phyloP scores from a whole-genome alignment of 92 coral and sea anemone species.

The Diadumene lineata region DNA sequence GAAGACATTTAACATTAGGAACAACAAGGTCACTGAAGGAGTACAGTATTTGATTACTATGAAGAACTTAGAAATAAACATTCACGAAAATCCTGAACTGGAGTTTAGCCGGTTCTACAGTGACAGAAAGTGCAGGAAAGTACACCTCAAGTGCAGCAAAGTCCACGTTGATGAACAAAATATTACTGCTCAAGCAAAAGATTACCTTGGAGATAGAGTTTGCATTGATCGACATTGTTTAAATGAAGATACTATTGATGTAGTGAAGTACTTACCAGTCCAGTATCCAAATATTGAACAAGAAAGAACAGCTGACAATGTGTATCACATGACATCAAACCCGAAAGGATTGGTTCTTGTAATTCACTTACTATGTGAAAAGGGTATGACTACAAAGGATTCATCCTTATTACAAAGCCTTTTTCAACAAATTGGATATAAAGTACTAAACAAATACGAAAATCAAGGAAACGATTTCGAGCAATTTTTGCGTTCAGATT shows the following conservation, averaged over 20 bases:
- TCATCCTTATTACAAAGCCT: not conserved
- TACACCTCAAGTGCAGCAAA: conserved; percentile 14
- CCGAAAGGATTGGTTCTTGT: not conserved
- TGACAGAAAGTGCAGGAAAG: too few relatives aligned
- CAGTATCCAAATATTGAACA: conserved; percentile 28
- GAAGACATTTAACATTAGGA: conserved; percentile 22
- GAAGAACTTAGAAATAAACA: conserved; percentile 1
- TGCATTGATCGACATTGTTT: conserved; percentile 21
- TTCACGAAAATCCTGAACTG: conserved; percentile 23
- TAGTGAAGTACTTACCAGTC: conserved; percentile 44
- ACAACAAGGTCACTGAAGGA: conserved; percentile 39
- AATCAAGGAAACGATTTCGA: too few relatives aligned
- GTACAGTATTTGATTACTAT: conserved; percentile 18
- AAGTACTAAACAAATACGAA: not conserved
- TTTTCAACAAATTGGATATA: not conserved
- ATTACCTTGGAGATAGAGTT: conserved; percentile 20
- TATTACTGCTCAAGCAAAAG: conserved; percentile 17
- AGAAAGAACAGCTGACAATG: conserved; percentile 4
- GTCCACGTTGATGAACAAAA: conserved; percentile 15
- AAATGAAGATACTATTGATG: conserved; percentile 10
- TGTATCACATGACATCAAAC: not conserved
- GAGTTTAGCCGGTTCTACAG: not conserved
- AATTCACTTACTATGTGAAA: too few relatives aligned
- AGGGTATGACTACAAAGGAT: too few relatives aligned
- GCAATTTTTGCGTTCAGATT: too few relatives aligned